phyloP scores from a whole-genome alignment of 2,797 vertebrate species.

The Sebastes elongatus region DNA sequence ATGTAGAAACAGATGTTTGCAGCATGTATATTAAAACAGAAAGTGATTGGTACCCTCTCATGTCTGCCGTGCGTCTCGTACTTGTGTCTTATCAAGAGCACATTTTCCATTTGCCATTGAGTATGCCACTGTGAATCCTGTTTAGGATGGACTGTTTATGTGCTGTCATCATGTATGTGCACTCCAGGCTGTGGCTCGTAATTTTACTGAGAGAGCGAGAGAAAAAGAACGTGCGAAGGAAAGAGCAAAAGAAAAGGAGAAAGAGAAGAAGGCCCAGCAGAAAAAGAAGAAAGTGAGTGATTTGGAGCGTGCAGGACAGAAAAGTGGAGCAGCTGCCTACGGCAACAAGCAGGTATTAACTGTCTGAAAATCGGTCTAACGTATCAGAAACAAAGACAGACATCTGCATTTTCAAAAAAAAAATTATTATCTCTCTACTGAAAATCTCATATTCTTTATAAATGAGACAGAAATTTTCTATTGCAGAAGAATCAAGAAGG shows the following conservation, averaged over 20 bases:
- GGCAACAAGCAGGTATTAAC: slow-evolving; percentile 82
- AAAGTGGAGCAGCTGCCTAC: slow-evolving; percentile 84
- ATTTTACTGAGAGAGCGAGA: slow-evolving; percentile 77
- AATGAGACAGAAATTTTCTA: background rate
- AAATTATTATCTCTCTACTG: background rate
- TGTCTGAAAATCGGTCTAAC: background rate
- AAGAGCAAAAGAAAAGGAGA: slow-evolving; percentile 74
- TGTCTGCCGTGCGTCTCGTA: too few relatives aligned
- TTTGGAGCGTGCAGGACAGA: slow-evolving; percentile 59
- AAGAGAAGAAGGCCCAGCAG: slow-evolving; percentile 67
- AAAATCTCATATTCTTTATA: background rate
- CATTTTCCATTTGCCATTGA: background rate
- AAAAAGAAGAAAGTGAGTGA: slow-evolving; percentile 77
- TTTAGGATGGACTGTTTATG: background rate
- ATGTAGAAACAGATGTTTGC: too few relatives aligned
- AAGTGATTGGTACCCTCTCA: too few relatives aligned
- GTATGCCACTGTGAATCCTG: background rate
- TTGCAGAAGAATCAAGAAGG: slow-evolving; percentile 84
- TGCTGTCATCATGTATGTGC: slow-evolving; percentile 11
- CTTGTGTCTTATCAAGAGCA: too few relatives aligned
- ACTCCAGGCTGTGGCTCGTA: slow-evolving; percentile 83
- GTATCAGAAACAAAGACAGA: background rate
- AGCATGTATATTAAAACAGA: too few relatives aligned
- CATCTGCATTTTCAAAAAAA: background rate
- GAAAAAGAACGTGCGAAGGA: slow-evolving; percentile 76